A percentile compares a stretch with the other conserved stretches of the same genome.
Evolutionary conservation across 1,140 invertebrate species (phyloP).

Genomic region (Hirudo medicinalis): DNA sequence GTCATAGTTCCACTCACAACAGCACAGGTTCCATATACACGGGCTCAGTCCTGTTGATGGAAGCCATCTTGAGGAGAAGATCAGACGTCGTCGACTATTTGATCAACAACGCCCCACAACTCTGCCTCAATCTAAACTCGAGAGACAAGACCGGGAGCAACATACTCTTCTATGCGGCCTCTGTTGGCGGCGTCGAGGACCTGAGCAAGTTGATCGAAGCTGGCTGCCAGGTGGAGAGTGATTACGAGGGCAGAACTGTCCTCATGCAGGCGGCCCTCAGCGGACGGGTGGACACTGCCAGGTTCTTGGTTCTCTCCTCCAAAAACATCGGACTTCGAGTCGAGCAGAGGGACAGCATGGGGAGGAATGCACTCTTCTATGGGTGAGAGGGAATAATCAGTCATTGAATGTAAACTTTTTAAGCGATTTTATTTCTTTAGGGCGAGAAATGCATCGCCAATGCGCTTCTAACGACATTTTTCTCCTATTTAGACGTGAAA

Average conservation of each 20-base stretch:
- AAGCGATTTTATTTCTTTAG: no score
- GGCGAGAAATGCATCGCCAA: no score
- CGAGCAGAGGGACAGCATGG: slow-evolving; percentile 18
- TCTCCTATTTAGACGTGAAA: no score
- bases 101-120: neutral
- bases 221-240: slow-evolving; percentile 14
- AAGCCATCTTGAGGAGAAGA: slow-evolving; percentile 17
- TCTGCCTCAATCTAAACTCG: slow-evolving; percentile 9
- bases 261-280: slow-evolving; percentile 22
- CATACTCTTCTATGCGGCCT: slow-evolving; percentile 22
- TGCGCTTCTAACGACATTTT: no score
- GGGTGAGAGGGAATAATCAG: neutral
- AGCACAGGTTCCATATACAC: neutral
- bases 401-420: no score
- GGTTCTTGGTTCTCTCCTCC: slow-evolving; percentile 17
- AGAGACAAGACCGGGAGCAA: slow-evolving; percentile 23
- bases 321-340: slow-evolving; percentile 13
- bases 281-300: slow-evolving; percentile 20
- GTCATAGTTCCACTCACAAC: neutral
- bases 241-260: slow-evolving; percentile 15
- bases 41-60: slow-evolving; percentile 18
- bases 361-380: slow-evolving; percentile 22
- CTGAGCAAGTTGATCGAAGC: slow-evolving; percentile 16
- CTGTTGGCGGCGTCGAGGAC: slow-evolving; percentile 10
- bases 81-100: slow-evolving; percentile 19